These are phyloP conservation scores for Dryadula phaetusa DNA, from an alignment of 2,888 invertebrate species.

Conservation along the genomic window DNA sequence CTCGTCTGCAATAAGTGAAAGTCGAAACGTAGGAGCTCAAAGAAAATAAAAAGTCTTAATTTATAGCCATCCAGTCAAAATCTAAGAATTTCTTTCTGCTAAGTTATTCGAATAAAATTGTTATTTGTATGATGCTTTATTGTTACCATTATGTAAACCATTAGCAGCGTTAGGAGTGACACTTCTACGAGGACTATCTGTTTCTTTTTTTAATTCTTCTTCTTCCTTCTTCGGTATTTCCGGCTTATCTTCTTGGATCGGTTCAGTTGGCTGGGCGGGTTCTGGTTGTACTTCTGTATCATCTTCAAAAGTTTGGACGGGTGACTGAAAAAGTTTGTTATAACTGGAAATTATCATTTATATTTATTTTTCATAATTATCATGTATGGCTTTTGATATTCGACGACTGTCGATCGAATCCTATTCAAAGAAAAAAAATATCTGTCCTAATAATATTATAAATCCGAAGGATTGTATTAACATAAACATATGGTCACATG, in stretches of 20 bases:
- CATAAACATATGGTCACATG: no score
- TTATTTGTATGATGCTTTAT: neutral
- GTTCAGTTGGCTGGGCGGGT: conserved; percentile 47
- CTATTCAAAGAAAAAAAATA: no score
- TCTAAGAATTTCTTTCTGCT: no score
- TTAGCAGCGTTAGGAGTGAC: conserved; percentile 77
- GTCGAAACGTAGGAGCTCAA: no score
- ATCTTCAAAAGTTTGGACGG: conserved; percentile 62
- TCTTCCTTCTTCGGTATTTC: conserved; percentile 68
- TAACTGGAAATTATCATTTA: neutral
- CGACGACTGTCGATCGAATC: no score
- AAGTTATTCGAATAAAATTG: neutral
- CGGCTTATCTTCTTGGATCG: conserved; percentile 48
- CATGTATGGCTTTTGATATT: no score
- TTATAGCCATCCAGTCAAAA: no score
- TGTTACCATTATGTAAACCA: conserved; percentile 53
- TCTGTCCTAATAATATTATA: no score
- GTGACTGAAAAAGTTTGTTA: conserved; percentile 54
- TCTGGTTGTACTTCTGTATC: conserved; percentile 56
- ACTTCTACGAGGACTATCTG: conserved; percentile 76
- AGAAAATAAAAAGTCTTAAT: no score
- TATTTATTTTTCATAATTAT: no score
- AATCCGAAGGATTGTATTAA: no score
- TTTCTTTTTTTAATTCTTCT: conserved; percentile 72
- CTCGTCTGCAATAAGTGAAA: no score